Conservation (phyloP, 2,797 vertebrate genomes). For the Hirundo rustica region DNA sequence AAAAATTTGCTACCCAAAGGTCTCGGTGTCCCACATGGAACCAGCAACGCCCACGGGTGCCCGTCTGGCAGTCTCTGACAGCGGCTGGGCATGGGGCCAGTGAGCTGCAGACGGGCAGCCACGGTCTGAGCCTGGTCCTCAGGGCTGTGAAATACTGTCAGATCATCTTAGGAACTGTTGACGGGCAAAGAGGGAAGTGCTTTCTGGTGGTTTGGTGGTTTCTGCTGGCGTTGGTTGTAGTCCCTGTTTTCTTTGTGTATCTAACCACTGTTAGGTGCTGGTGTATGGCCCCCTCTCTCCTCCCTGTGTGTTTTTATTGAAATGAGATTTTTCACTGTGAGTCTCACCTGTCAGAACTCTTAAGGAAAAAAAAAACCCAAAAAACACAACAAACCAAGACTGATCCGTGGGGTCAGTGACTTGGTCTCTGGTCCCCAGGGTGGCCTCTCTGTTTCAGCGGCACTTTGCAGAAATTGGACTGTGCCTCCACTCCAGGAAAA, state of each 20-base stretch:
- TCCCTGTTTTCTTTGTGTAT: fast-evolving
- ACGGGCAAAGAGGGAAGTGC: neutral
- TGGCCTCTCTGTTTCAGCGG: neutral
- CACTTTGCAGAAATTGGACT: neutral
- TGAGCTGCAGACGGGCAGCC: fast-evolving
- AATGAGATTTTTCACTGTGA: neutral
- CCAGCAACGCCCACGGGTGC: neutral
- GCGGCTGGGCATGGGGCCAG: fast-evolving
- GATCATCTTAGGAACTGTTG: neutral
- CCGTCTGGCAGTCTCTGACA: neutral
- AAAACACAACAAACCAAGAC: neutral
- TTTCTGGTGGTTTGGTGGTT: neutral
- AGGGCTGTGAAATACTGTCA: neutral
- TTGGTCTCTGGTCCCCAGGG: neutral
- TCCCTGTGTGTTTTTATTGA: neutral
- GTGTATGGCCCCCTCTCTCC: neutral
- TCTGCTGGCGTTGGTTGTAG: neutral
- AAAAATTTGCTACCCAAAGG: neutral
- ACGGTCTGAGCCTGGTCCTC: neutral
- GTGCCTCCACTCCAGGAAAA: neutral
- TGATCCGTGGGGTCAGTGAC: neutral
- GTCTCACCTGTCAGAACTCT: neutral
- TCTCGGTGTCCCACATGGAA: fast-evolving
- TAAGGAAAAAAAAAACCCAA: neutral
- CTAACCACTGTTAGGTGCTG: neutral